Evolutionary conservation across 2,888 invertebrate species (phyloP), one percentile per base, ranked within the genome.

Genomic region (Drosophila maculinotata): DNA sequence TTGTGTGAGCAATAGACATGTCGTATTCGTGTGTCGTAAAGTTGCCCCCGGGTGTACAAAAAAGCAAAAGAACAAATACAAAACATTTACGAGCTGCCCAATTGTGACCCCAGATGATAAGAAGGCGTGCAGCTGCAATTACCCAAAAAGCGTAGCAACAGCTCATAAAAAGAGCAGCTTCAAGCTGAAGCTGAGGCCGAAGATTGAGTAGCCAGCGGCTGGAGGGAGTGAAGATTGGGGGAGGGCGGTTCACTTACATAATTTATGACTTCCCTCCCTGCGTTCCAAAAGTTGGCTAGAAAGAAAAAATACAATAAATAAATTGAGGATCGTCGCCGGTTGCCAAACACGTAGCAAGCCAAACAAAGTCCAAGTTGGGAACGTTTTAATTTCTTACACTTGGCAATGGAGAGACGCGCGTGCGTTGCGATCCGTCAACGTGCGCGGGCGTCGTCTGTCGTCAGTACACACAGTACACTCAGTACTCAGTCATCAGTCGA

Each of bases 301-400:
- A 83, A 20, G 20, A 79, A 79, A 83, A 79, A 79, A 83, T 68
- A 87, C 82, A 78, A 87, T 87, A 85, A 82, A 87, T 87, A 87
- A 82, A 82, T 80, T 85, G 88, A 82, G 88, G 85, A 84, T 83
- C 75, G 87, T 76, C 72, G 81, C 62, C 74, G 65, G 76, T 87
- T 79, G 87, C 84, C 88, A 86, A 80, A 80, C 88, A 88, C 88
- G 84, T 84, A 84, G 71, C 79, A 47, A 65, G 57, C 84, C 79
- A 86, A 76, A 72, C 88, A 77, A 75, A 86, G 80, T 83, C 88
- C 87, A 88, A 80, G 57, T 87, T 84, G 85, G 80, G 85, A 73
- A 87, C 85, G 85, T 81, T 81, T 81, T 87, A 84, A 81, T 87
- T 81, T 81, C 87, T 81, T 87, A 87, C 80, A 81, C 87, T 81